Conservation (phyloP, 2,888 invertebrate genomes). For the Cylindroiulus punctatus region DNA sequence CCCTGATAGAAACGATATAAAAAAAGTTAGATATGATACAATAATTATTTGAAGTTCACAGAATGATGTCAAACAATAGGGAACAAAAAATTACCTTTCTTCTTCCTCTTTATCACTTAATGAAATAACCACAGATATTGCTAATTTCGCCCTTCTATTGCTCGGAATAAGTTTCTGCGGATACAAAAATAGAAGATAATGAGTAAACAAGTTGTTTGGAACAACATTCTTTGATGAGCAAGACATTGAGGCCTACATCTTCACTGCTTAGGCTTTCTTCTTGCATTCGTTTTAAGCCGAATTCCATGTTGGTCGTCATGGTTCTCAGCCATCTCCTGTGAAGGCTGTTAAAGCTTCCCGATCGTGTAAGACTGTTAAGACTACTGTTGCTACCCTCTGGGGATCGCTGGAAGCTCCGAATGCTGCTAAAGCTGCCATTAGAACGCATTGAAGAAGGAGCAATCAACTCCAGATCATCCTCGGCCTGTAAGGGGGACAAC, state of each 20-base stretch:
- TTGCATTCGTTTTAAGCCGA: conserved; percentile 61
- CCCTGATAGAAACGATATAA: conserved; percentile 65
- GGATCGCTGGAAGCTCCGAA: conserved; percentile 58
- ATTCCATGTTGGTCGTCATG: conserved; percentile 70
- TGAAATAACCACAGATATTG: conserved; percentile 74
- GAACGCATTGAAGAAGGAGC: conserved; percentile 55
- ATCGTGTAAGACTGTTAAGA: conserved; percentile 62
- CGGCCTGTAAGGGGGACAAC: neutral
- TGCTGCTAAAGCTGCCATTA: conserved; percentile 56
- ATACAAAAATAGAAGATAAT: neutral
- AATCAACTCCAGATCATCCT: conserved; percentile 53
- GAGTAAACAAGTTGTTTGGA: neutral
- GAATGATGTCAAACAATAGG: neutral
- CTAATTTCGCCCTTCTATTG: conserved; percentile 71
- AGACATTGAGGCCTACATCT: conserved; percentile 57
- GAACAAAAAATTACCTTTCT: conserved; percentile 57
- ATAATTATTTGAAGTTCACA: neutral
- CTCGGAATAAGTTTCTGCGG: conserved; percentile 9
- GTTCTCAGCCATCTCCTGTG: conserved; percentile 71
- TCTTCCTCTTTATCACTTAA: conserved; percentile 63
- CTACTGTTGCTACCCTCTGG: conserved; percentile 61
- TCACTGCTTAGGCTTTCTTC: conserved; percentile 57
- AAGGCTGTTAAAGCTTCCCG: conserved; percentile 70
- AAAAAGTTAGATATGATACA: neutral
- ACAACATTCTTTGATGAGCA: neutral